Evolutionary conservation across 30 jellyfish, hydroid and myxozoan genomes (phyloP).

Genomic region (Clytia hemisphaerica): DNA sequence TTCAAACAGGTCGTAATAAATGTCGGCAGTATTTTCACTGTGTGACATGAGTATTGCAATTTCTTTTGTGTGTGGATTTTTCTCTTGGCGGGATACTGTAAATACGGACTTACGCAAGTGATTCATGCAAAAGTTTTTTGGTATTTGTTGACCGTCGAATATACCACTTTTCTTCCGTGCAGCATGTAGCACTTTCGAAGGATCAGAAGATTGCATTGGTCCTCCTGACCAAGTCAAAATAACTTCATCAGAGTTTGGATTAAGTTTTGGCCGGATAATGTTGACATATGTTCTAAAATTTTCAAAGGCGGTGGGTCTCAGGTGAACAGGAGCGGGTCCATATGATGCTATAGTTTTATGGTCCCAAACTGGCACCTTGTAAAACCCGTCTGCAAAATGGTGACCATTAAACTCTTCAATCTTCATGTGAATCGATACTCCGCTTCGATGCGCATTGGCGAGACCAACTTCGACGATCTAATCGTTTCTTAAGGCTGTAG

Average conservation of each 20-base stretch:
- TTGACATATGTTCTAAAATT: neutral
- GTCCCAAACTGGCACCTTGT: neutral
- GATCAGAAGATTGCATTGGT: neutral
- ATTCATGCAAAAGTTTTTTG: slow-evolving; percentile 1
- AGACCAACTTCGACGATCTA: neutral
- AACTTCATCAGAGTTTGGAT: neutral
- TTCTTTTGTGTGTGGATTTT: too few species aligned
- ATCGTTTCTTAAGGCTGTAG: neutral
- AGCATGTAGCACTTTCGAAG: neutral
- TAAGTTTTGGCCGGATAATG: neutral
- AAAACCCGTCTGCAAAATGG: neutral
- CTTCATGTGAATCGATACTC: slow-evolving; percentile 8
- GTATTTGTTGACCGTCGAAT: slow-evolving; percentile 1
- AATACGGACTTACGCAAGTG: too few species aligned
- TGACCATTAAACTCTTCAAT: neutral
- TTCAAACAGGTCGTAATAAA: too few species aligned
- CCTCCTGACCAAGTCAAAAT: slow-evolving; percentile 11
- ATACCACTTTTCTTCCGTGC: slow-evolving; percentile 3
- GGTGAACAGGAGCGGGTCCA: slow-evolving; percentile 1
- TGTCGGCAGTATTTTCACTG: too few species aligned
- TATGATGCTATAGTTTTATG: slow-evolving; percentile 5
- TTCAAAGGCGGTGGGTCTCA: neutral
- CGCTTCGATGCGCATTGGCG: neutral
- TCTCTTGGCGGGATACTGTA: too few species aligned
- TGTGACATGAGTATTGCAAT: too few species aligned